Base-by-base conservation (phyloP, 2,888 invertebrate genomes). In the Habrosyne pyritoides region DNA sequence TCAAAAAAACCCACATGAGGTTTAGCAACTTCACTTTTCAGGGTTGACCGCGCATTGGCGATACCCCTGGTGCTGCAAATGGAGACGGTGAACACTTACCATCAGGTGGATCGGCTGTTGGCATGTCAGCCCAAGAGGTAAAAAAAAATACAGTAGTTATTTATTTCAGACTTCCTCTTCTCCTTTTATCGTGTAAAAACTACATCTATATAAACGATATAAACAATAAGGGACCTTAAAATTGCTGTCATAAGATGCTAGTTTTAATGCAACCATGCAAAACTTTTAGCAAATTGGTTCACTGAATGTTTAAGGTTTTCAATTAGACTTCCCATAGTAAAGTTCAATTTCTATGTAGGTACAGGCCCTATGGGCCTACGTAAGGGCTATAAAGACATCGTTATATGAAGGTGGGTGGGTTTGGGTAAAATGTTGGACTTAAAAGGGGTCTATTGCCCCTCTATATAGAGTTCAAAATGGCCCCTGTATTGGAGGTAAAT, bases 361-460 rank as follows among this genome's bases (percentile, higher is more conserved):
- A 28, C 21, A 18, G 18, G 21, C 50, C 28, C 50, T 28, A 24
- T 4, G 28, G 10, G 18, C 28, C 50, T 10, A 50, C 21, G 28
- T 18, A 28, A 28, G 28, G 28, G 50, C 50, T 21, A 50, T 50
- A 50, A 50, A 50, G 28, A 21, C 10, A 21, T 30, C 30, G 10
- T 50, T 50, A 30, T 4, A 18, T 12, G 50, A 50, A 30, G 28
- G 30, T 21, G 18, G 21, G 1, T 21, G 30, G 30, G 10, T 14
- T 18, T 5, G 30, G 21, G 30, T 28, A 18, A 21, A 50, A 28
- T 28, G 30, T 50, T 18, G 21, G 14, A 28, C 10, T 21, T 47
- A 28, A 28, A 50, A 42, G 49, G 28, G 49, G n/a, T n/a, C 28
- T 42, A 3, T 42, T 7, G 42, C 7, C 42, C 18, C 28, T 30